These are phyloP conservation scores for Bubalus kerabau DNA, from an alignment of 2,113 vertebrate genomes.

Conservation along the genomic window DNA sequence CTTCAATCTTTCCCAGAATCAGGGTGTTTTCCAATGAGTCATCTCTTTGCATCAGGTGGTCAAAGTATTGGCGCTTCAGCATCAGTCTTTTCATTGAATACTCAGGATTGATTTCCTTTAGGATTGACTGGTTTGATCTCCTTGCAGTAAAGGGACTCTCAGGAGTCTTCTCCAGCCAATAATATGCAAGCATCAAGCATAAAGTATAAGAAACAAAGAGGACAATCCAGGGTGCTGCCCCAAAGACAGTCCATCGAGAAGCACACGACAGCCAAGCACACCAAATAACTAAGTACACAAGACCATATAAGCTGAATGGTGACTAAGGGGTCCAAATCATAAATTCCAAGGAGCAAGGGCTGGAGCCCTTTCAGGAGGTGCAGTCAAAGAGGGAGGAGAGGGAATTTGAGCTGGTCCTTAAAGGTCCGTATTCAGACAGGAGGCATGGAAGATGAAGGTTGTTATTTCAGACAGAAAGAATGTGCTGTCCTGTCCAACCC, in stretches of 20 bases:
- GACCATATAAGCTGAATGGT: not conserved
- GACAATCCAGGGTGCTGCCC: not conserved
- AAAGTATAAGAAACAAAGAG: not conserved
- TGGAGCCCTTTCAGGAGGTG: not conserved
- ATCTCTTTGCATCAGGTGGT: not conserved
- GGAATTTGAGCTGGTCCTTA: not conserved
- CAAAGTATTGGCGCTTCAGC: not conserved
- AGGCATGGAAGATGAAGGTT: not conserved
- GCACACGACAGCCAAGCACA: rapidly evolving
- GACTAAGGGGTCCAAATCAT: not conserved
- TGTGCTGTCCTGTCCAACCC: not conserved
- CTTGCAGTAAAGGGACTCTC: not conserved
- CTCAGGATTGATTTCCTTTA: not conserved
- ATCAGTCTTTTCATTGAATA: not conserved
- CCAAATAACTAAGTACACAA: not conserved
- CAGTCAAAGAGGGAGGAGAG: not conserved
- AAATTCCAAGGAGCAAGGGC: not conserved
- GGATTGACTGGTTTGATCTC: not conserved
- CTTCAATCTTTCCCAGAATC: not conserved
- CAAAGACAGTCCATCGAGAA: not conserved
- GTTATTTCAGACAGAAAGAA: not conserved
- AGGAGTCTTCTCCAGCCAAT: not conserved
- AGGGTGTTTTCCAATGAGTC: not conserved
- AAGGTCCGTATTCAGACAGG: not conserved
- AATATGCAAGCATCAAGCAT: not conserved